Evolutionary conservation across 2,888 invertebrate species (phyloP), one percentile per base, ranked within the genome.

Genomic region (Gnatocerus cornutus): DNA sequence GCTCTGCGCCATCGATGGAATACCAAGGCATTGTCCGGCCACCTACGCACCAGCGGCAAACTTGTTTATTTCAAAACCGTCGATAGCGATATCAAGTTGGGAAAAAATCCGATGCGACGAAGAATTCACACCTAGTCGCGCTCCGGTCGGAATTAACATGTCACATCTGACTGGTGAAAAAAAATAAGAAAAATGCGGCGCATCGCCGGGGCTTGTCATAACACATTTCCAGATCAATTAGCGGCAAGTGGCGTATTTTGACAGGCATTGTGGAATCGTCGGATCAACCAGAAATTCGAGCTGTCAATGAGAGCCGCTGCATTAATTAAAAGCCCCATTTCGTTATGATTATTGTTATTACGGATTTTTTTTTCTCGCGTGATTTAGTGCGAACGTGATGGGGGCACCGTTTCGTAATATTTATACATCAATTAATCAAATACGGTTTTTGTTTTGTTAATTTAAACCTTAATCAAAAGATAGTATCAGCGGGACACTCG

Each of bases 401-500:
- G 52, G 41, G 39, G 58, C 33, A 48, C 66, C 37, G 29, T 73
- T 73, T 69, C 72, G 70, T 71, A 73, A 73, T 69, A 71, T 72
- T 73, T 71, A 73, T 70, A 73, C 72, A 64, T 59, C 69, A 71
- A 73, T 73, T 73, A 73, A 73, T 73, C 72, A 73, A 73, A 73
- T 65, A 68, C 61, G 46, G 69, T 71, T 68, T 71, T 69, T 69
- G 71, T 73, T 71, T 68, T 69, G 65, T 73, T 73, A 71, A 68
- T 73, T 71, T 69, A 71, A 69, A 69, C 66, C 59, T 69, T 71
- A 71, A 72, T 72, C 72, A 68, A 69, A 68, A 72, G 70, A 72
- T 72, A 67, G 52, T 72, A 72, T 71, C 72, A 50, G 67, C 55
- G 58, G 63, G 69, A 65, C 67, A 69, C 69, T 72, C 69, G 72